phyloP scores from a whole-genome alignment of 2,888 invertebrate species.

The Calliphora vomitoria region DNA sequence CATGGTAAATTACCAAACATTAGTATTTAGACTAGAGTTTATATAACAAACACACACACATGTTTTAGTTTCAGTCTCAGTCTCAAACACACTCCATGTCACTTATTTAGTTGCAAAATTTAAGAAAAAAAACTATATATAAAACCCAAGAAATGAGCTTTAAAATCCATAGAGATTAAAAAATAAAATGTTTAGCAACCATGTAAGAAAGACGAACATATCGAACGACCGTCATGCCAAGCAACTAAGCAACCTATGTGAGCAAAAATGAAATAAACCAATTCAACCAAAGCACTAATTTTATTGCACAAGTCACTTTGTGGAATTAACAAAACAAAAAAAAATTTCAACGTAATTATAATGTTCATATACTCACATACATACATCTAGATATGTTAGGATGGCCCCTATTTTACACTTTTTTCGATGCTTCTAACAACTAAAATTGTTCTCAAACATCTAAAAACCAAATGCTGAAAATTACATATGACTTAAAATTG shows the following conservation, averaged over 20 bases:
- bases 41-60: not conserved
- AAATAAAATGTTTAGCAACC: slow-evolving; percentile 33
- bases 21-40: not conserved
- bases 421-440: too few species aligned
- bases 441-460: too few species aligned
- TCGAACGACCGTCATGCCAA: not conserved
- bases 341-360: slow-evolving; percentile 7
- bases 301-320: slow-evolving; percentile 40
- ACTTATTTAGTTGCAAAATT: not conserved
- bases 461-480: too few species aligned
- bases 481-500: too few species aligned
- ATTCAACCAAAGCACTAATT: slow-evolving; percentile 30
- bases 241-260: not conserved
- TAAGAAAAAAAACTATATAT: not conserved
- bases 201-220: not conserved
- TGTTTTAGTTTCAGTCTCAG: not conserved
- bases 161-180: slow-evolving; percentile 54
- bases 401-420: not conserved
- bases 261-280: slow-evolving; percentile 8
- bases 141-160: slow-evolving; percentile 30
- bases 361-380: not conserved
- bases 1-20: slow-evolving; percentile 51
- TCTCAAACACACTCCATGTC: not conserved
- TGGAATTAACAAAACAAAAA: not conserved
- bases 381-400: not conserved